Evolutionary conservation across 2,797 vertebrate genomes (phyloP), one percentile per base, ranked within the genome.

Genomic region (Anabacerthia variegaticeps): DNA sequence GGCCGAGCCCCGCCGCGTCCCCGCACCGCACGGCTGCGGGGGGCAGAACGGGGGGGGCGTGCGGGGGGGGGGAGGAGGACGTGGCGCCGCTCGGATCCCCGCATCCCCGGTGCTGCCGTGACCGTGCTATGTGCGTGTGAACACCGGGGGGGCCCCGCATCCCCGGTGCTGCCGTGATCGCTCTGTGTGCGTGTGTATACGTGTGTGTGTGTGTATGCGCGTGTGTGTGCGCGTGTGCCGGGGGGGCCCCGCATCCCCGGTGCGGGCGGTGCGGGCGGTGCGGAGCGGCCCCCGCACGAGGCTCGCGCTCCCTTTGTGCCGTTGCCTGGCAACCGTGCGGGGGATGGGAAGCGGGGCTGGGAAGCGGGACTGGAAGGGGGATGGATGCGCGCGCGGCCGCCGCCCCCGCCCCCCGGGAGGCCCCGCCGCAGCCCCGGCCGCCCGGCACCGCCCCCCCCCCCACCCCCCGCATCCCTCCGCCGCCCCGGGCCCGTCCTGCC

Each of bases 301-400:
- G 90, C 95, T 95, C 41, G 49, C 59, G 68, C 95, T 97, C 95
- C 95, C 95, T 98, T 97, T 97, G 97, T 98, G 97, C 93, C 10
- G 96, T 97, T 97, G 97, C 97, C 87, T 97, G 91, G 97, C 93
- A 96, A 98, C 97, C 62, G 92, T 73, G 63, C 65, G 85, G 88
- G 94, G 93, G 95, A 92, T 80, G 93, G 94, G 85, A 71, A 27
- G 41, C 41, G 41, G 41, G 41, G 41, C 41, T 49, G 56, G 66
- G 36, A 41, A 51, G 41, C 41, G 41, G 41, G 41, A 17, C 41
- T 49, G 52, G 49, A 27, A 28, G 54, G 71, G 66, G 36, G 68
- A 37, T 32, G 82, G 74, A 69, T 89, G 93, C 85, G 91, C 88
- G 69, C 78, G 51, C 72, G 82, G 83, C 89, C 67, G 89, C 66